phyloP scores from a whole-genome alignment of 2,113 vertebrate genomes.

The Aspidoscelis tigris region DNA sequence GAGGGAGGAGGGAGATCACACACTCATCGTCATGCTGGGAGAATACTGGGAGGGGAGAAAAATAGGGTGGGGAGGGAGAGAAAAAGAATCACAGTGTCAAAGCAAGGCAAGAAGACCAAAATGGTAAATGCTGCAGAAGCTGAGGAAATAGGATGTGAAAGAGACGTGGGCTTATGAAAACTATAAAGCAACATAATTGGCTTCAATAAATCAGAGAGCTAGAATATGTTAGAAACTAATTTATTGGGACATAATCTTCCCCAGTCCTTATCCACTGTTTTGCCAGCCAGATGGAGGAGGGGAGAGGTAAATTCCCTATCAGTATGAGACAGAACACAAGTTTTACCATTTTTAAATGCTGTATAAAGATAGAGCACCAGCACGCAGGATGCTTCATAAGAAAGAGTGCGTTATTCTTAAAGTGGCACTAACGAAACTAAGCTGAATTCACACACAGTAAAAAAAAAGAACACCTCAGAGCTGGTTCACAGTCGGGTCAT shows the following conservation, averaged over 20 bases:
- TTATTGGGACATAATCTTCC: slow-evolving; percentile 24
- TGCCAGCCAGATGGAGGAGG: neutral
- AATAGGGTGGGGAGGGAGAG: slow-evolving; percentile 56
- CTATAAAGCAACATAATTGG: slow-evolving; percentile 42
- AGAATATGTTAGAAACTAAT: slow-evolving; percentile 32
- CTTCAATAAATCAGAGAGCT: slow-evolving; percentile 40
- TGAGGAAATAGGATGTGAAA: slow-evolving; percentile 23
- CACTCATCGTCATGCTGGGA: slow-evolving; percentile 99
- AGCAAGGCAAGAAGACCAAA: slow-evolving; percentile 20
- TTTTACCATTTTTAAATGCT: slow-evolving; percentile 4
- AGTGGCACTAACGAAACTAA: neutral
- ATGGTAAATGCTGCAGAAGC: slow-evolving; percentile 5
- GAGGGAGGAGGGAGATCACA: slow-evolving; percentile 85
- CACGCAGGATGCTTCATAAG: neutral
- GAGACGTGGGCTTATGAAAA: slow-evolving; percentile 38
- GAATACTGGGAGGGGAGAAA: slow-evolving; percentile 87
- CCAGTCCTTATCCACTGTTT: slow-evolving; percentile 33
- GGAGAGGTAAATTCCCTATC: slow-evolving; percentile 39
- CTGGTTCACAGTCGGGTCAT: too few relatives aligned
- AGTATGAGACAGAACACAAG: slow-evolving; percentile 41
- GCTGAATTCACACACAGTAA: too few relatives aligned
- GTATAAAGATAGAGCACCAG: neutral
- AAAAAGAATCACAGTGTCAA: slow-evolving; percentile 71
- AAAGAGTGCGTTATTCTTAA: neutral
- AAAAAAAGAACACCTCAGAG: too few relatives aligned